Base-by-base conservation (phyloP, 2,797 vertebrate genomes). In the Syngnathus acus region DNA sequence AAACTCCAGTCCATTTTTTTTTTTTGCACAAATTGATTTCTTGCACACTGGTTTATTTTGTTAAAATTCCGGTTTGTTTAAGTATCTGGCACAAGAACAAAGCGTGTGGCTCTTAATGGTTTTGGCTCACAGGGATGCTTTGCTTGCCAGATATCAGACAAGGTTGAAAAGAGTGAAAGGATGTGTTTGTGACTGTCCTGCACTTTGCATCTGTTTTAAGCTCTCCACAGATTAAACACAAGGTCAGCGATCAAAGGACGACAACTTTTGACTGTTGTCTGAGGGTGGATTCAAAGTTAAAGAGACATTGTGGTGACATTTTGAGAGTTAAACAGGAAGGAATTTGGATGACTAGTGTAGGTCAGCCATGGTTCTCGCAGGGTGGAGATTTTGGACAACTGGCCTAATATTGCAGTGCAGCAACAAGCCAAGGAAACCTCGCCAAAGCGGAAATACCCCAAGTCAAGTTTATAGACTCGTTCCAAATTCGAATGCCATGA, bases 401-500 rank as follows among this genome's bases (percentile, higher is more conserved):
- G 37, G 58, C 43, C 5, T 58, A 48, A 68, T 50, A 62, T 67
- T 64, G 42, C 48, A 64, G 66, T 9, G 45, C 62, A 54, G 67
- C 37, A 26, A 68, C 32, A 26, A 19, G 64, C 65, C 69, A 74
- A 62, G 53, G 53, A 63, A 68, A 54, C 23, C 14, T 23, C 5
- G 71, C 53, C 68, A 51, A 61, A 65, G 61, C 11, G 10, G 39
- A 42, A 42, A 19, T 14, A 55, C 14, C 14, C 23, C 6, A 69
- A 48, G 58, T 64, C 73, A 64, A 68, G n/a, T 62, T 68, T 65
- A 13, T 23, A 64, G 57, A 63, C 39, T 3, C 4, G 48, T 23
- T 38, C 21, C 53, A 59, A 69, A 71, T 64, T 65, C 68, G 39
- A 73, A 14, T 64, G 9, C 64, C 69, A 53, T 67, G 23, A 72